phyloP scores from a whole-genome alignment of 1,140 invertebrate genomes.

The Papilio xuthus region DNA sequence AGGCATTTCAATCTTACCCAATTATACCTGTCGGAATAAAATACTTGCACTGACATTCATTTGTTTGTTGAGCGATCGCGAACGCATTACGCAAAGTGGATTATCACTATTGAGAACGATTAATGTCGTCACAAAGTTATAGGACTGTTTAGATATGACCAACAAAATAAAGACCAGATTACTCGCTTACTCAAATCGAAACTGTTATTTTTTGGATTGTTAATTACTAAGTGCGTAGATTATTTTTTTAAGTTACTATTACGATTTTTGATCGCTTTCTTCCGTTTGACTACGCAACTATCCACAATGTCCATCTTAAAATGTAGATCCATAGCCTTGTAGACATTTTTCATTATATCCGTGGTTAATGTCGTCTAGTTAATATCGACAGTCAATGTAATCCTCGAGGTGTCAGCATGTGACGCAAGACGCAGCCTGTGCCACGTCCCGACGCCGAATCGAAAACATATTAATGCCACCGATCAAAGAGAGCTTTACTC shows the following conservation, averaged over 20 bases:
- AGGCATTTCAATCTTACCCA: slow-evolving; percentile 50
- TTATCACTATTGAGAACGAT: slow-evolving; percentile 1
- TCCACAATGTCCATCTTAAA: slow-evolving; percentile 4
- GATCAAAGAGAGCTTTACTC: slow-evolving; percentile 72
- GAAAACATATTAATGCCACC: slow-evolving; percentile 73
- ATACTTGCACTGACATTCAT: slow-evolving; percentile 39
- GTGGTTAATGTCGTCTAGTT: slow-evolving; percentile 54
- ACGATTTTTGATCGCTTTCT: not conserved
- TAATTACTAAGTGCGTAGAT: no score
- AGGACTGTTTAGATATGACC: not conserved
- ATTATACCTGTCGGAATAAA: slow-evolving; percentile 48
- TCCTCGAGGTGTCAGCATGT: slow-evolving; percentile 60
- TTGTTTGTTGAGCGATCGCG: slow-evolving; percentile 25
- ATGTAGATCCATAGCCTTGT: slow-evolving; percentile 54
- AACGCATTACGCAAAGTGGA: slow-evolving; percentile 1
- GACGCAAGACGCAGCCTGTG: slow-evolving; percentile 68
- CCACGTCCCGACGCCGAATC: slow-evolving; percentile 64
- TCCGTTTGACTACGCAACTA: not conserved
- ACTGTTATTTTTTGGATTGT: no score
- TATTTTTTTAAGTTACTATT: not conserved
- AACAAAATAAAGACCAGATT: slow-evolving; percentile 54
- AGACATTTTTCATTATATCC: no score
- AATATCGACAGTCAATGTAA: slow-evolving; percentile 62
- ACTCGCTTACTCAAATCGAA: no score
- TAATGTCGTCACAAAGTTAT: not conserved